Base-by-base conservation (phyloP, 2,888 invertebrate species). In the Meteorus cinctellus region DNA sequence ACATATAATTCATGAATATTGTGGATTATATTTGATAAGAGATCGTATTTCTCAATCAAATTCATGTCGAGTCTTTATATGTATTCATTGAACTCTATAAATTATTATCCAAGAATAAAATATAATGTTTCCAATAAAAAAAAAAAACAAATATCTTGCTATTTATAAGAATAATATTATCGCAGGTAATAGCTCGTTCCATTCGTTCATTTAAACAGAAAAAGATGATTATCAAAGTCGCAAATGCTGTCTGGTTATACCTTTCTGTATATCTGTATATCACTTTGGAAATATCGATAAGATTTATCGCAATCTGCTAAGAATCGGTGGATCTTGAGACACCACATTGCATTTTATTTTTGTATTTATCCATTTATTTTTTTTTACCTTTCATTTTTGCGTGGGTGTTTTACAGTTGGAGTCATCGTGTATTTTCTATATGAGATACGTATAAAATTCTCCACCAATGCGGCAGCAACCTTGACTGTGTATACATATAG, bases 401-500 rank as follows among this genome's bases (percentile, higher is more conserved):
- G 59, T 75, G 69, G 71, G 71, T 75, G 71, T 65, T 48, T 60
- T 31, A 51, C 48, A 34, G 65, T 51, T 27, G 34, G 41, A 36
- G 65, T 34, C 34, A n/a, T 65, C 12, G 31, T 19, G 48, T 48
- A 55, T 55, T 55, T 55, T 5, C 55, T 55, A 55, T 55, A n/a
- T 48, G 14, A 48, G 48, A 48, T 5, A 19, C 5, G 6, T 55
- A 36, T 66, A 41, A 66, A 66, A 66, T 66, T 24, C 55, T 55
- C 6, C 19, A 8, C 8, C 55, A 55, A 19, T 19, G 19, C 19
- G 24, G 24, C 55, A 55, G 55, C 80, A 85, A 83, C 85, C 85
- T 85, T 83, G 82, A 82, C 82, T 81, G 82, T 79, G 81, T 82
- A 81, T 82, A 80, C 31, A 27, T 59, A 60, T 60, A 31, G 14